Evolutionary conservation across 2,113 vertebrate species (phyloP), one percentile per base, ranked within the genome.

Genomic region (Hystrix brachyura): DNA sequence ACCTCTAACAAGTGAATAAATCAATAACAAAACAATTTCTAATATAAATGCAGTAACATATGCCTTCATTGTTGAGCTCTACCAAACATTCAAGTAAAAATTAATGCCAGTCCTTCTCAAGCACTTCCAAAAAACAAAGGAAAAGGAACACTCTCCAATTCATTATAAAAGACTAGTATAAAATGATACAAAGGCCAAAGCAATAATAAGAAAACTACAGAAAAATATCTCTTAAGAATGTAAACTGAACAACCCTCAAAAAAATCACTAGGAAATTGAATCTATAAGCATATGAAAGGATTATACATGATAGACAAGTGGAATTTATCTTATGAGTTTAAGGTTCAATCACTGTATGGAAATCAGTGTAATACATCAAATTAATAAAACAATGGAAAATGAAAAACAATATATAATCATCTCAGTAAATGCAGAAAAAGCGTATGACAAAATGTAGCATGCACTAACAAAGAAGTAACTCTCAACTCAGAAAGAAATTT

Each of bases 221-320:
- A 89, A 3, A 15, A 65, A 1, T 67, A 72, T 38, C 9, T 86
- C 46, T 92, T 29, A 90, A 12, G 15, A 81, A 46, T 83, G 62
- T 38, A 74, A 96, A 94, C 38, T 64, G 43, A 92, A 87, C 4
- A 91, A 60, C 57, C 2, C 8, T 78, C 69, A 96, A 92, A 14
- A 96, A 83, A 72, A 74, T 29, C 32, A 84, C 12, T 38, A 46
- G 21, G 74, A 92, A 90, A 95, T 18, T 53, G 71, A 96, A 69
- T 74, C 2, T 1, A 87, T 29, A 29, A 29, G 3, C 15, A 91
- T 55, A 67, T 84, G 46, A 64, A 84, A 46, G 19, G 1, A n/a
- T 83, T 69, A 81, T 9, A 85, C 0, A 69, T 51, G 8, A 64
- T 34, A 62, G 46, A 23, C 15, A 87, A 46, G 46, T 87, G 18